Base-by-base conservation (phyloP, 37 sponge, comb jelly and placozoan genomes). In the Cliona cf. orientalis region DNA sequence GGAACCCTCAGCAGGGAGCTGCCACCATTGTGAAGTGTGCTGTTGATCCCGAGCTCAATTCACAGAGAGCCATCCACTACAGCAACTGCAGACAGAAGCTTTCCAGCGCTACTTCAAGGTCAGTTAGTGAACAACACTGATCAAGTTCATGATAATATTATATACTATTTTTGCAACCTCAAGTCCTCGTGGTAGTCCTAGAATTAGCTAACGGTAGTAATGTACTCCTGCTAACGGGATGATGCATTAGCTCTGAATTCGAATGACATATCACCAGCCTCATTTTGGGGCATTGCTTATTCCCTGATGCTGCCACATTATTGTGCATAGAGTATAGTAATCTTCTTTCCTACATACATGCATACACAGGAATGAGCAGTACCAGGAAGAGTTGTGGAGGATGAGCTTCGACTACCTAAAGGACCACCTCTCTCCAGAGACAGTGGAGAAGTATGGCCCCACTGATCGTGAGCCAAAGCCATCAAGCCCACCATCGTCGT, bases 1-100 rank as follows among this genome's bases (percentile, higher is more conserved):
- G 92, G 42, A 68, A 41, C 58, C 78, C 82, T 32, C 17, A 40
- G n/a, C 45, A 76, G 40, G 93, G 93, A 21, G 89, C 93, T 11
- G 70, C 75, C 66, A 89, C 89, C 34, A 81, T 82, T 22, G 45
- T 93, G 36, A 93, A 93, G 66, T 88, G 89, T 76, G 90, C 93
- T 44, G 86, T 81, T 17, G 89, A 93, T 46, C 89, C 93, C 0
- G 73, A 59, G 21, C 83, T 93, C 37, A 93, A 93, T 56, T 80
- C 70, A 17, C 70, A 81, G 65, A 62, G 85, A n/a, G 69, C 53
- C 31, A 23, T 62, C 35, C 89, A 93, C 80, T 93, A 85, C 37
- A 71, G 76, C 59, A 79, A 70, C 66, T 85, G 91, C 43, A 77
- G 41, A 67, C 64, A 60, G 2, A 65, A 32, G 17, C 22, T 21